Evolutionary conservation across 2,888 invertebrate species (phyloP).

Genomic region (Sphinx pinastri): DNA sequence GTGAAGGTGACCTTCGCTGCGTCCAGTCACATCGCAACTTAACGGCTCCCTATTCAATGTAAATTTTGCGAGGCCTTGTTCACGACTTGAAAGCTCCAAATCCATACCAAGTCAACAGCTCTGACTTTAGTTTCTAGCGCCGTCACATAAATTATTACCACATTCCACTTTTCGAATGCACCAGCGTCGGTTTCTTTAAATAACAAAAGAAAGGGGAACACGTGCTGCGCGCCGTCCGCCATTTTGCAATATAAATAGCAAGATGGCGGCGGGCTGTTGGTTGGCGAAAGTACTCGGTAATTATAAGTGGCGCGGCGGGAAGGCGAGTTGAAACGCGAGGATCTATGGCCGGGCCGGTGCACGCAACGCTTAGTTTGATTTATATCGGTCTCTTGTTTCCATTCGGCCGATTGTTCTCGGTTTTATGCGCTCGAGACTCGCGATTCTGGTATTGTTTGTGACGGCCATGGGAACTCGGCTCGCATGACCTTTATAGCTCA

Average conservation of each 20-base stretch:
- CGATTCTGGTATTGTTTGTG: slow-evolving; percentile 74
- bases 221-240: slow-evolving; percentile 72
- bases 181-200: slow-evolving; percentile 54
- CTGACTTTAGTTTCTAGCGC: slow-evolving; percentile 33
- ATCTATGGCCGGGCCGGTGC: slow-evolving; percentile 74
- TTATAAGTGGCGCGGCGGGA: slow-evolving; percentile 73
- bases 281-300: slow-evolving; percentile 82
- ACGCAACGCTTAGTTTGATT: slow-evolving; percentile 81
- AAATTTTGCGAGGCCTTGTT: slow-evolving; percentile 70
- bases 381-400: slow-evolving; percentile 80
- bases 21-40: slow-evolving; percentile 66
- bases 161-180: slow-evolving; percentile 48
- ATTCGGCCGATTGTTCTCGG: slow-evolving; percentile 76
- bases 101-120: slow-evolving; percentile 42
- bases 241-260: slow-evolving; percentile 82
- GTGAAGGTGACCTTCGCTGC: slow-evolving; percentile 78
- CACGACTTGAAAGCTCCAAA: slow-evolving; percentile 49
- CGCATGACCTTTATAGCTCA: slow-evolving; percentile 65
- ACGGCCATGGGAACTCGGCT: slow-evolving; percentile 70
- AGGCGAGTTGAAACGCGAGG: slow-evolving; percentile 73
- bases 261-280: slow-evolving; percentile 77
- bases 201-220: slow-evolving; percentile 74
- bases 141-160: slow-evolving; percentile 39
- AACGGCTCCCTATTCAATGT: slow-evolving; percentile 77
- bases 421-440: slow-evolving; percentile 69